Evolutionary conservation across 2,888 invertebrate species (phyloP).

Genomic region (Strigamia transsilvanica): DNA sequence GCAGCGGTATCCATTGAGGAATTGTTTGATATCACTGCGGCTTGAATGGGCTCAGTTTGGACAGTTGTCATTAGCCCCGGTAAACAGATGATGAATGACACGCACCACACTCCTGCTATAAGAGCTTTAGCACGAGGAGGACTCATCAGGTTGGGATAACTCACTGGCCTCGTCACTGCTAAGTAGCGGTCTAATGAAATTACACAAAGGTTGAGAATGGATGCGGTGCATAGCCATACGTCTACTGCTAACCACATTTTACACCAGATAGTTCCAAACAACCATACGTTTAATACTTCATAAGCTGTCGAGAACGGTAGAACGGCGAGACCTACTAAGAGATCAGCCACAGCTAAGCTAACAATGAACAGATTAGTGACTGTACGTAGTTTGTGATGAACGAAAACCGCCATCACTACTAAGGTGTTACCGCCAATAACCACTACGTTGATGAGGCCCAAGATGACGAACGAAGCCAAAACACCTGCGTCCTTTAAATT

Average conservation of each 20-base stretch:
- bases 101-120: conserved; percentile 92
- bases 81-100: conserved; percentile 95
- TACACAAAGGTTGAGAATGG: conserved; percentile 94
- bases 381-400: conserved; percentile 88
- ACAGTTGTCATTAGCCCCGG: conserved; percentile 79
- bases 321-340: conserved; percentile 93
- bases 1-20: not conserved
- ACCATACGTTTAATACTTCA: conserved; percentile 92
- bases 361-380: conserved; percentile 98
- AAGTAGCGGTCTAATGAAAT: conserved; percentile 93
- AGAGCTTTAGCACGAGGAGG: conserved; percentile 83
- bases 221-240: conserved; percentile 99
- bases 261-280: conserved; percentile 96
- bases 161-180: conserved; percentile 94
- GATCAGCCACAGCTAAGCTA: conserved; percentile 93
- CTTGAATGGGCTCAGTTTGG: conserved; percentile 56
- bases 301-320: conserved; percentile 95
- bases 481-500: conserved; percentile 80
- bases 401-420: conserved; percentile 90
- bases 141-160: conserved; percentile 88
- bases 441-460: conserved; percentile 84
- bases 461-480: conserved; percentile 77
- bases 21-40: conserved; percentile 51
- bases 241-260: conserved; percentile 96
- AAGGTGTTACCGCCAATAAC: conserved; percentile 91